phyloP scores from a whole-genome alignment of 53 echinoderm and acorn worm species.

The Paelopatides confundens region DNA sequence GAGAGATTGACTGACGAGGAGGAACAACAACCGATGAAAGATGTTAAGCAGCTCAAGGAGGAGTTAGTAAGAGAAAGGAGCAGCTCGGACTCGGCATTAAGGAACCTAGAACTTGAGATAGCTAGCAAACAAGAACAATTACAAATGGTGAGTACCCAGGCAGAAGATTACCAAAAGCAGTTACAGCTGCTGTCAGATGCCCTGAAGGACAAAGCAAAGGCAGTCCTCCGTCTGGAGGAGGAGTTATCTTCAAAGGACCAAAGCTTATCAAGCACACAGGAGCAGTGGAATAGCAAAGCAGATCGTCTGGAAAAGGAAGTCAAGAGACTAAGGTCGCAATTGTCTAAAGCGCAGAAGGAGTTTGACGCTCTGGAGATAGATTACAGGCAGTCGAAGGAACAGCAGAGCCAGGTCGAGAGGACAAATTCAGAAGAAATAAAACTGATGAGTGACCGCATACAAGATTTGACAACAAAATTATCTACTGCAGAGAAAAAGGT shows the following conservation, averaged over 20 bases:
- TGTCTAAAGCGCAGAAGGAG: conserved; percentile 55
- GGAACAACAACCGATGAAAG: background rate
- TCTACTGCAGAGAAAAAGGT: conserved; percentile 94
- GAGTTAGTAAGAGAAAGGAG: background rate
- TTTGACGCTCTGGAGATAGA: conserved; percentile 76
- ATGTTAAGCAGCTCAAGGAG: conserved; percentile 17
- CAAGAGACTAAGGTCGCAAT: conserved; percentile 76
- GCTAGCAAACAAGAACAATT: conserved; percentile 35
- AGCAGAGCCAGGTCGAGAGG: conserved; percentile 74
- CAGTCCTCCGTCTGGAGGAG: conserved; percentile 13
- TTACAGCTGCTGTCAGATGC: conserved; percentile 33
- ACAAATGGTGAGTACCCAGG: background rate
- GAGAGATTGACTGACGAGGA: background rate
- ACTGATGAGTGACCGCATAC: conserved; percentile 92
- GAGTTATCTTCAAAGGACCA: conserved; percentile 73
- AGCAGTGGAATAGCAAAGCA: conserved; percentile 69
- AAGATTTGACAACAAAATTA: conserved; percentile 91
- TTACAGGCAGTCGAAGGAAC: conserved; percentile 74
- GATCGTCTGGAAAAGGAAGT: conserved; percentile 81
- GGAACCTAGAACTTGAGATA: conserved; percentile 28
- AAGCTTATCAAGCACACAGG: conserved; percentile 62
- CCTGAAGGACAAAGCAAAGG: conserved; percentile 41
- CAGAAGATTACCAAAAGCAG: conserved; percentile 34
- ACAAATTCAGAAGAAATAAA: conserved; percentile 78
- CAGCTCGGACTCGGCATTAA: conserved; percentile 11